These are phyloP conservation scores for Tetranychus urticae DNA, from an alignment of 1,140 invertebrate species.

Conservation along the genomic window DNA sequence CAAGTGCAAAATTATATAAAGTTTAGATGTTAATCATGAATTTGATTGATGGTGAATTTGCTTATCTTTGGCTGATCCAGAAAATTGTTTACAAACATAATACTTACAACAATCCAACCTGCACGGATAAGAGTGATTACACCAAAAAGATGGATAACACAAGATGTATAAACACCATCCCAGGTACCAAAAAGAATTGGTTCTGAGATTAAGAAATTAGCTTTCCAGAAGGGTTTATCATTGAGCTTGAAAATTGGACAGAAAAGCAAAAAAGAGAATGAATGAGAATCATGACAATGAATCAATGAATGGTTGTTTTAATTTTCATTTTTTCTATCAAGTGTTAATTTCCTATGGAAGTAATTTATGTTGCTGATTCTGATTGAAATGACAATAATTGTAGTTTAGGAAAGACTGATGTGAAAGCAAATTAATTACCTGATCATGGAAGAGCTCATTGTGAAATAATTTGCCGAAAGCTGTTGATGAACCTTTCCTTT, in stretches of 20 bases:
- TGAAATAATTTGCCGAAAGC: background rate
- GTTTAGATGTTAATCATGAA: no score
- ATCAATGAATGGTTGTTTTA: background rate
- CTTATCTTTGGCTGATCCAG: no score
- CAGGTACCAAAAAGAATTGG: slow-evolving; percentile 86
- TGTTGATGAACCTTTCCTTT: no score
- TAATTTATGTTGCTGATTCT: no score
- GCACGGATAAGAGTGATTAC: slow-evolving; percentile 86
- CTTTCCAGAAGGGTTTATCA: slow-evolving; percentile 59
- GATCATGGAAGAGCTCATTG: background rate
- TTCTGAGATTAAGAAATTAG: slow-evolving; percentile 73
- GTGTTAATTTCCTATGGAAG: no score
- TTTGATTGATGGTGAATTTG: no score
- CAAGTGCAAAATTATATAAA: no score
- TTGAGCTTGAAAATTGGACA: background rate
- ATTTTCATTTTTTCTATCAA: background rate
- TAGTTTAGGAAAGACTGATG: no score
- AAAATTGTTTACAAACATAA: background rate
- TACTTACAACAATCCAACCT: slow-evolving; percentile 63
- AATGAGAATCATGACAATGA: background rate
- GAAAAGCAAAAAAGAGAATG: background rate
- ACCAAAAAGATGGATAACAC: slow-evolving; percentile 87
- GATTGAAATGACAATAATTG: no score
- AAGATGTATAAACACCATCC: slow-evolving; percentile 87
- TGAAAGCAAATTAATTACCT: background rate